Conservation (phyloP, 2,113 vertebrate genomes). For the Bolborhynchus lineola region DNA sequence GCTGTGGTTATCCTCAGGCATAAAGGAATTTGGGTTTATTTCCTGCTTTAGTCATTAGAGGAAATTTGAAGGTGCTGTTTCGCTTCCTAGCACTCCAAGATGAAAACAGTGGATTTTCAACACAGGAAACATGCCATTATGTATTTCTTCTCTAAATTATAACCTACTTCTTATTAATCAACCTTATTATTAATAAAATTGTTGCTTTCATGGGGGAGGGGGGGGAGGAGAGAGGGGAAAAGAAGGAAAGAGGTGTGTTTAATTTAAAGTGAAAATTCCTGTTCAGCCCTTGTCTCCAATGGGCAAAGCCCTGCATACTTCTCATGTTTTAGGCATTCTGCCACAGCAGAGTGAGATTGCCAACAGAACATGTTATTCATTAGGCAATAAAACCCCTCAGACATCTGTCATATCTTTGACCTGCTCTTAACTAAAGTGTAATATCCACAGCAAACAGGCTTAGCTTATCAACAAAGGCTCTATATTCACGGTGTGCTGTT, state of each 20-base stretch:
- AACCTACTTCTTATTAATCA: not conserved
- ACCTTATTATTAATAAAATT: not conserved
- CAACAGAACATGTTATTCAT: not conserved
- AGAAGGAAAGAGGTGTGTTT: not conserved
- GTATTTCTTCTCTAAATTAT: not conserved
- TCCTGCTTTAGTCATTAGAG: not conserved
- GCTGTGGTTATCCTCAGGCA: not conserved
- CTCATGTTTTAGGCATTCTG: not conserved
- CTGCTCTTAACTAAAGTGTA: not conserved
- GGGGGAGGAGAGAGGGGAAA: not conserved
- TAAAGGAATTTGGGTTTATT: not conserved
- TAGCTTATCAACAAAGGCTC: not conserved
- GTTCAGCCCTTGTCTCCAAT: not conserved
- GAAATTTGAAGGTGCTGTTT: not conserved
- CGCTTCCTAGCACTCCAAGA: not conserved
- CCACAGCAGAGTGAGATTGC: not conserved
- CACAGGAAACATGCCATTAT: not conserved
- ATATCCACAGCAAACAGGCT: not conserved
- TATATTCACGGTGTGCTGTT: not conserved
- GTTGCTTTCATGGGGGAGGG: not conserved
- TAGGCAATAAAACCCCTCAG: slow-evolving; percentile 44
- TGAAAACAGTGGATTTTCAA: not conserved
- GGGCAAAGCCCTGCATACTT: not conserved
- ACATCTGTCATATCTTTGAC: not conserved
- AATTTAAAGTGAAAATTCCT: not conserved